Conservation (phyloP, 2,797 vertebrate species). For the Lagocephalus sceleratus region DNA sequence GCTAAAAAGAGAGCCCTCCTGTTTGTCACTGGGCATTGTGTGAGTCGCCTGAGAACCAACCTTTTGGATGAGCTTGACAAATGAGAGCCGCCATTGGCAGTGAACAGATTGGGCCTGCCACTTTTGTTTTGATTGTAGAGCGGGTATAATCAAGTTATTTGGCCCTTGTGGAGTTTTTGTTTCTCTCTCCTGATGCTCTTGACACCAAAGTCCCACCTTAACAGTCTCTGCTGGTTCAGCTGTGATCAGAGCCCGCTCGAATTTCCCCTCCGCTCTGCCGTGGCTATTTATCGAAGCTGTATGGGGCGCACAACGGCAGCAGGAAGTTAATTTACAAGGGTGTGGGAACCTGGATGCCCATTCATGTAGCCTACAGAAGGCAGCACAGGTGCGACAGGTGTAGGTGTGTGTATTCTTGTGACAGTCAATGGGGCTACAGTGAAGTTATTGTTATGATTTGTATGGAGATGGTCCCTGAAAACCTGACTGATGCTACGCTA, state of each 20-base stretch:
- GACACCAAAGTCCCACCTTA: constrained; percentile 69
- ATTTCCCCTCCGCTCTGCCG: constrained; percentile 61
- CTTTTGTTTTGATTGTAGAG: constrained; percentile 79
- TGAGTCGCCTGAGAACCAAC: constrained; percentile 78
- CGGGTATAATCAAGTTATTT: constrained; percentile 78
- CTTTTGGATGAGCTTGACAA: constrained; percentile 79
- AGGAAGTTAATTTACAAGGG: constrained; percentile 64
- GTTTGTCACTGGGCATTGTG: constrained; percentile 79
- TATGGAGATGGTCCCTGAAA: constrained; percentile 50
- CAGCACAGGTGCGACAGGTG: constrained; percentile 70
- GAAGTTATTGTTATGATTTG: constrained; percentile 66
- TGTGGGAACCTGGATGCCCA: constrained; percentile 66
- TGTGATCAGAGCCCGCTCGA: constrained; percentile 56
- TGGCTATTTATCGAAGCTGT: constrained; percentile 55
- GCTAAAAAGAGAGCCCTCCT: constrained; percentile 80
- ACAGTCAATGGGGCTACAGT: constrained; percentile 48
- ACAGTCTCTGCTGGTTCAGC: constrained; percentile 51
- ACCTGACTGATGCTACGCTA: constrained; percentile 56
- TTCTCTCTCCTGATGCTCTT: constrained; percentile 66
- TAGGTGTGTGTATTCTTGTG: constrained; percentile 59
- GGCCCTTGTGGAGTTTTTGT: constrained; percentile 64
- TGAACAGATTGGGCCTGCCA: constrained; percentile 75
- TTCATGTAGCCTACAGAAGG: constrained; percentile 52
- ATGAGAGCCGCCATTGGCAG: constrained; percentile 76
- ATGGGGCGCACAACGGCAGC: constrained; percentile 39